Conservation (phyloP, 2,113 vertebrate species). For the Alces alces region DNA sequence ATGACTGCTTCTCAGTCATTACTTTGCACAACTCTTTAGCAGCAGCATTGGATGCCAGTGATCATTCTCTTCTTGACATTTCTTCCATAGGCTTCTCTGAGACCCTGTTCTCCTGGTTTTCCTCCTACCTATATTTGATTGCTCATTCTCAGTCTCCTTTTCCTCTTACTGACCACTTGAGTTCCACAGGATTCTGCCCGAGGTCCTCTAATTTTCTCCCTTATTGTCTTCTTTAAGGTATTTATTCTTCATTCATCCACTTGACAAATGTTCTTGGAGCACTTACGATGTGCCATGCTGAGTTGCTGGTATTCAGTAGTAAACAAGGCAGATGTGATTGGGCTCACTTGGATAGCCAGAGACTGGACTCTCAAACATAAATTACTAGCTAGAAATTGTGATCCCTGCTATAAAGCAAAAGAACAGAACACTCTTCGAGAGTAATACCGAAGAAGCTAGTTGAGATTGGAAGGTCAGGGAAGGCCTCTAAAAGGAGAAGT, state of each 20-base stretch:
- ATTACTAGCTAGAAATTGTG: background rate
- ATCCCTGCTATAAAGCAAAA: background rate
- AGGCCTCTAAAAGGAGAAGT: background rate
- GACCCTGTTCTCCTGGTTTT: background rate
- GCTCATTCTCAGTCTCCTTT: background rate
- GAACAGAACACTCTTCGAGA: background rate
- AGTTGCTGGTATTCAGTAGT: background rate
- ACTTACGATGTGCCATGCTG: background rate
- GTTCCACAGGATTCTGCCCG: background rate
- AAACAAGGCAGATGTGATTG: background rate
- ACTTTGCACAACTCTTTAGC: background rate
- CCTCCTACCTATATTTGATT: background rate
- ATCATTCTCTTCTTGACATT: background rate
- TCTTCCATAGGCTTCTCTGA: background rate
- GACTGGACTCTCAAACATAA: background rate
- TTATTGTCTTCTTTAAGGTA: background rate
- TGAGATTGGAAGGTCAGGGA: background rate
- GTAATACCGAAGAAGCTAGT: background rate
- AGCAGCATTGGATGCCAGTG: background rate
- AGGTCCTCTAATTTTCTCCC: background rate
- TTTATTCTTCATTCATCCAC: background rate
- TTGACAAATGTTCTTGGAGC: background rate
- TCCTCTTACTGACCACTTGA: background rate
- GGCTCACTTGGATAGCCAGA: background rate
- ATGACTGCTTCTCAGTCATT: background rate